These are phyloP conservation scores for Gnatocerus cornutus DNA, from an alignment of 2,888 invertebrate genomes.

Conservation along the genomic window DNA sequence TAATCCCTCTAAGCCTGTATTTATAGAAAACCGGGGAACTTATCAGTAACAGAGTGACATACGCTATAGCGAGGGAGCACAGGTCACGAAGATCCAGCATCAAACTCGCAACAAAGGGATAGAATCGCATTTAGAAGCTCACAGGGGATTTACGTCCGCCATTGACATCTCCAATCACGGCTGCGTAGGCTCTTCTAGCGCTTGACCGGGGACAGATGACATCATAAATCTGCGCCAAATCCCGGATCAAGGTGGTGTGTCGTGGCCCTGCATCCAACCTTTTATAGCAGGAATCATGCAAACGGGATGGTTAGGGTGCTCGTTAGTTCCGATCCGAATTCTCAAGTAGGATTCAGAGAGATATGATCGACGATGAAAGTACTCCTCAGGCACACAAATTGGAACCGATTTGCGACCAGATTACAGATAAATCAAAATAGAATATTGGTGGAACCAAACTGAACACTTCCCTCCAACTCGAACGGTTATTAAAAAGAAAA, in stretches of 20 bases:
- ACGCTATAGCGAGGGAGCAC: constrained; percentile 43
- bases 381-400: constrained; percentile 16
- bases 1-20: constrained; percentile 47
- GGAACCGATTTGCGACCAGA: constrained; percentile 16
- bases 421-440: constrained; percentile 17
- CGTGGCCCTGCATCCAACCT: constrained; percentile 36
- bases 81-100: constrained; percentile 52
- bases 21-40: constrained; percentile 47
- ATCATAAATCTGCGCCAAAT: constrained; percentile 55
- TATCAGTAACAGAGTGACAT: constrained; percentile 49
- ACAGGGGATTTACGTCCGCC: constrained; percentile 52
- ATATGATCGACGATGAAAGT: constrained; percentile 28
- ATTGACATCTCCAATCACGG: constrained; percentile 53
- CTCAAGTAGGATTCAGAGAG: constrained; percentile 42
- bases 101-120: constrained; percentile 56
- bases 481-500: no score
- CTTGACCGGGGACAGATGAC: constrained; percentile 54
- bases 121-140: constrained; percentile 55
- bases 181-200: constrained; percentile 47
- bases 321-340: constrained; percentile 45
- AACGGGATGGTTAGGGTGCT: constrained; percentile 37
- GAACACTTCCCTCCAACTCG: no score
- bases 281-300: constrained; percentile 45
- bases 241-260: constrained; percentile 50
- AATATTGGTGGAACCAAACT: constrained; percentile 5